phyloP scores from a whole-genome alignment of 2,113 vertebrate genomes.

The Motacilla tschutschensis region DNA sequence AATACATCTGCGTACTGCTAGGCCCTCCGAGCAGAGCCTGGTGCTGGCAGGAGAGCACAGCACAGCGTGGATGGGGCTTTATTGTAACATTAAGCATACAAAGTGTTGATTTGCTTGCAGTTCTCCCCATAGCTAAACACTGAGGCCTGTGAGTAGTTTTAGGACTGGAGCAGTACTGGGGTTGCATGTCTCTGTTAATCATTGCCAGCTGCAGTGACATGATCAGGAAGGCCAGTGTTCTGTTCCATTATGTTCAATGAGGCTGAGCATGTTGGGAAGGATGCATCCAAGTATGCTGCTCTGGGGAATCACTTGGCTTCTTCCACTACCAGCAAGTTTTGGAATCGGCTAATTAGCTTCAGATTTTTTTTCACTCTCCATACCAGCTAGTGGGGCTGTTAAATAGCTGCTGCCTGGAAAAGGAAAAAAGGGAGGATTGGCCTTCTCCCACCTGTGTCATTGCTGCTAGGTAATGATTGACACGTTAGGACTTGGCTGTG shows the following conservation, averaged over 20 bases:
- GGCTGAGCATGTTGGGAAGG: slow-evolving; percentile 72
- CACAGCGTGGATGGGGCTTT: slow-evolving; percentile 61
- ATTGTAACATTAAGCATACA: slow-evolving; percentile 66
- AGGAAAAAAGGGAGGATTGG: slow-evolving; percentile 71
- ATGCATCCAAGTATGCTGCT: slow-evolving; percentile 55
- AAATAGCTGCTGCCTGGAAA: slow-evolving; percentile 70
- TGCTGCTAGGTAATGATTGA: slow-evolving; percentile 82
- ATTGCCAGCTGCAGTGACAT: slow-evolving; percentile 81
- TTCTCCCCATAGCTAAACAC: slow-evolving; percentile 66
- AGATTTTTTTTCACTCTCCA: slow-evolving; percentile 55
- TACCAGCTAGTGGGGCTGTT: slow-evolving; percentile 70
- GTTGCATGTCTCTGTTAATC: slow-evolving; percentile 80
- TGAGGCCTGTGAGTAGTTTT: slow-evolving; percentile 74
- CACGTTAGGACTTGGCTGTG: slow-evolving; percentile 75
- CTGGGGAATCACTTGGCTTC: slow-evolving; percentile 74
- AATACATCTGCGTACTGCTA: slow-evolving; percentile 77
- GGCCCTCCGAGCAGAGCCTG: slow-evolving; percentile 70
- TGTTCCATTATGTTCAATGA: slow-evolving; percentile 59
- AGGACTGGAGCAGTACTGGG: slow-evolving; percentile 72
- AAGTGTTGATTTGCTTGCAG: slow-evolving; percentile 73
- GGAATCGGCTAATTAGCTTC: slow-evolving; percentile 74
- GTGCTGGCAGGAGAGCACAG: slow-evolving; percentile 75
- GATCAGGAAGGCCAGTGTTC: slow-evolving; percentile 73
- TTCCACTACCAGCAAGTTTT: slow-evolving; percentile 62
- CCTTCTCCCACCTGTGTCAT: slow-evolving; percentile 74